Evolutionary conservation across 2,113 vertebrate species (phyloP), one percentile per base, ranked within the genome.

Genomic region (Otus sunia): DNA sequence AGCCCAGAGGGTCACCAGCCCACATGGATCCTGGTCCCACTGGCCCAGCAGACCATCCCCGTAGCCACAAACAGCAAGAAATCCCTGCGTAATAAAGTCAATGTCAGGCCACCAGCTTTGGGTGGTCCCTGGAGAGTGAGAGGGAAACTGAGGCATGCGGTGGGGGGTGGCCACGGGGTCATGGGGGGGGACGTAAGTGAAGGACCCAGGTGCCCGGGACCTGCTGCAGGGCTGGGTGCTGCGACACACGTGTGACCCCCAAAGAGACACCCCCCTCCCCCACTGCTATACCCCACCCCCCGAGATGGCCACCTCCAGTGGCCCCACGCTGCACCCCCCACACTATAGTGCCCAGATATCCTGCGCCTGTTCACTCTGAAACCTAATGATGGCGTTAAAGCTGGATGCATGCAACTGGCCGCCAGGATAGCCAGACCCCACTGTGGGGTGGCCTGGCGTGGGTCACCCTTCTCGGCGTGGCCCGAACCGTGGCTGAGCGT

Each of bases 391-490:
- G 29, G 41, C 15, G 0, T 29, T 55, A 11, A 16, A 52, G 7
- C 55, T 0, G 1, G 10, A 6, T 12, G 5, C 4, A 6, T 4
- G 1, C 4, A 11, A 11, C 27, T 3, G 3, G 21, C 36, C 25
- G 4, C 47, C 25, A 8, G 8, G 13, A 5, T 14, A 12, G 15
- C 27, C 58, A 8, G 32, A 10, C 17, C 8, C 10, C 4, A 0
- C 12, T 1, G 25, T 0, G 3, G 19, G 25, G 71, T 37, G 47
- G 5, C 19, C 39, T 1, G 2, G 14, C 0, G 9, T 45, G 72
- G 21, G 2, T n/a, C 12, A 5, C 4, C n/a, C 56, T 5, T 25
- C 36, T 13, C 2, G 4, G 4, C 1, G 15, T 12, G 41, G 14
- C 79, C 55, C 19, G 8, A 71, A 30, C 30, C 5, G 19, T 14